Evolutionary conservation across 2,888 invertebrate genomes (phyloP).

Genomic region (Zhengitettix transpicula): DNA sequence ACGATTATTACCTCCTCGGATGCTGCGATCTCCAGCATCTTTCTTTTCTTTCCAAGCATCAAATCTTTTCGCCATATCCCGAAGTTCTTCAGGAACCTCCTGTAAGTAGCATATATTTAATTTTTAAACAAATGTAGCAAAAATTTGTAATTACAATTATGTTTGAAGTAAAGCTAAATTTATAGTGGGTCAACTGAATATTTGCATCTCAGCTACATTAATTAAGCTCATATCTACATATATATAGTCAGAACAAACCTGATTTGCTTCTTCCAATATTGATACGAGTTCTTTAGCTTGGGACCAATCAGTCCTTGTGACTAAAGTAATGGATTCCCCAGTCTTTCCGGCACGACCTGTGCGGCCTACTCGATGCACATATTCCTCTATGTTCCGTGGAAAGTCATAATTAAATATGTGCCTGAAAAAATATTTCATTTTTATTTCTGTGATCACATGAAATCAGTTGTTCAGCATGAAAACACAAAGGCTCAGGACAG

Average conservation of each 20-base stretch:
- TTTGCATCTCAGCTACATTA: not conserved
- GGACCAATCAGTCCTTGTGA: slow-evolving; percentile 68
- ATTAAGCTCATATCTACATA: not conserved
- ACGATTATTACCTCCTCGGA: slow-evolving; percentile 21
- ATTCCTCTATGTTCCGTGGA: slow-evolving; percentile 87
- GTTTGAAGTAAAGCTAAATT: not conserved
- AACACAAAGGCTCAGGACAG: no score
- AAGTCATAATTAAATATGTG: slow-evolving; percentile 90
- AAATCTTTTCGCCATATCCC: slow-evolving; percentile 59
- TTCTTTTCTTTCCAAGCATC: slow-evolving; percentile 46
- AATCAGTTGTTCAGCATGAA: no score
- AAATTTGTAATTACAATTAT: not conserved
- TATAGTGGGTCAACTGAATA: not conserved
- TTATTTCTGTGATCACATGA: no score
- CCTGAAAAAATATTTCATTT: slow-evolving; percentile 24
- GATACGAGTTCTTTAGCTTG: slow-evolving; percentile 65
- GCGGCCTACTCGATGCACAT: slow-evolving; percentile 89
- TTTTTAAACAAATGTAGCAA: slow-evolving; percentile 5
- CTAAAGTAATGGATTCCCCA: slow-evolving; percentile 67
- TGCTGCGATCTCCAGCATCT: slow-evolving; percentile 33
- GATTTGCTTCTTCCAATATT: slow-evolving; percentile 74
- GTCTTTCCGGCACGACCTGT: slow-evolving; percentile 82
- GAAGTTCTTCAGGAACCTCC: slow-evolving; percentile 59
- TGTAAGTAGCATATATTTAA: slow-evolving; percentile 21
- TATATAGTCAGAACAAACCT: slow-evolving; percentile 23